Base-by-base conservation (phyloP, 2,888 invertebrate genomes). In the Ditylenchus weischeri region DNA sequence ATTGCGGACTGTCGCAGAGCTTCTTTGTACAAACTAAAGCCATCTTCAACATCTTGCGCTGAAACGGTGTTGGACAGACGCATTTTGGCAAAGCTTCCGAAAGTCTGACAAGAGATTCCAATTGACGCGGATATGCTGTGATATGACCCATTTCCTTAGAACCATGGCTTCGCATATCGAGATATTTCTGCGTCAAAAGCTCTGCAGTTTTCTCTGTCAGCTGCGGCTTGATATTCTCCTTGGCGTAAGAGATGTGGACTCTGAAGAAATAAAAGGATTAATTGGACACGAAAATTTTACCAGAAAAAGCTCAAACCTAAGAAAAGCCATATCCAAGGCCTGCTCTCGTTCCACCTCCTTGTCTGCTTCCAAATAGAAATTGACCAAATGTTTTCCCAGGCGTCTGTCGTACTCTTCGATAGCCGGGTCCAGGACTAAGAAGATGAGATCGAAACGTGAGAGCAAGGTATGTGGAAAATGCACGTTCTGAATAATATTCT, bases 1-100 rank as follows among this genome's bases (percentile, higher is more conserved):
- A 93, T 92, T 0, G 96, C 95, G 0, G 96, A 93, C 84, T 98
- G 96, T 84, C 95, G 95, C 60, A 98, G 85, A 0, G 98, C 98
- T 85, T 96, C 96, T 51, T 92, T 89, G 86, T 96, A 93, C 57
- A 98, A 86, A 7, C 75, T 74, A 60, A 90, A 90, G 0, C 95
- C 96, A 86, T 96, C 96, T 80, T 94, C 93, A 0, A 98, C 96
- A 84, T 99, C 98, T 1, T 86, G 84, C 0, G 91, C 84, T 69
- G 91, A 90, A 0, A 99, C 98, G 0, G 86, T 84, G 21, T 88
- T 85, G 3, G 91, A 90, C 23, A 95, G 88, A 5, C 96, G 88
- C 76, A 98, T 88, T 84, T 93, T 91, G 43, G 98, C 94, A 84
- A 94, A 93, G 96, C 93, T 84, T 99, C 98, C 0, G 96, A 88